Base-by-base conservation (phyloP, 2,888 invertebrate species). In the Drosophila silvestris region DNA sequence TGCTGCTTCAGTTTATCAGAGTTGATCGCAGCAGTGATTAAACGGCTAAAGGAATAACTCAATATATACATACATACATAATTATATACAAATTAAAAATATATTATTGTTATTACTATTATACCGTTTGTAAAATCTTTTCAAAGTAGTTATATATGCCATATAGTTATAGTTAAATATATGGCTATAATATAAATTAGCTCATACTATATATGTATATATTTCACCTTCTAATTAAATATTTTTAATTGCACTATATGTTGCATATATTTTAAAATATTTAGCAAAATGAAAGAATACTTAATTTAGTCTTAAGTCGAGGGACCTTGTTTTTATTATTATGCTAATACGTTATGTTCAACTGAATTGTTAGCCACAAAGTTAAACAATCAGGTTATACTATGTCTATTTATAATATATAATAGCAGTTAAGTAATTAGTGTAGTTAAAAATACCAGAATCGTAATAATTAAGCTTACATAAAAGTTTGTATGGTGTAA, bases 1-100 rank as follows among this genome's bases (percentile, higher is more conserved):
- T 63, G 65, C 44, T 69, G 79, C 52, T 32, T 41, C 61, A 33
- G 30, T 37, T 44, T 6, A 30, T 37, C 35, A 50, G 72, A 37
- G 72, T 16, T 71, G 72, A 22, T 56, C 50, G n/a, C 14, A 14
- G 19, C 14, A 16, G 54, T 37, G 56, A 19, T 19, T 26, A 69
- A 57, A 47, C 22, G 14, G 47, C 47, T 47, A 47, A 47, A 16
- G 47, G 22, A 26, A 47, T 16, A 26, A 26, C 16, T 47, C 2
- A 26, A 47, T 16, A 16, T 16, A 10, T 10, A 41, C n/a, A 41
- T 2, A 10, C 19, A 26, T 2, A 16, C 2, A 26, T 16, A 14
- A 10, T 5, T 47, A 22, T 7, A 22, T 7, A 22, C 3, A 44
- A 7, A 22, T 47, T 7, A 2, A 4, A 22, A 39, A 19, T 19